A percentile compares a stretch with the other conserved stretches of the same genome.
phyloP scores from a whole-genome alignment of 2,113 vertebrate genomes.

The Megaptera novaeangliae region DNA sequence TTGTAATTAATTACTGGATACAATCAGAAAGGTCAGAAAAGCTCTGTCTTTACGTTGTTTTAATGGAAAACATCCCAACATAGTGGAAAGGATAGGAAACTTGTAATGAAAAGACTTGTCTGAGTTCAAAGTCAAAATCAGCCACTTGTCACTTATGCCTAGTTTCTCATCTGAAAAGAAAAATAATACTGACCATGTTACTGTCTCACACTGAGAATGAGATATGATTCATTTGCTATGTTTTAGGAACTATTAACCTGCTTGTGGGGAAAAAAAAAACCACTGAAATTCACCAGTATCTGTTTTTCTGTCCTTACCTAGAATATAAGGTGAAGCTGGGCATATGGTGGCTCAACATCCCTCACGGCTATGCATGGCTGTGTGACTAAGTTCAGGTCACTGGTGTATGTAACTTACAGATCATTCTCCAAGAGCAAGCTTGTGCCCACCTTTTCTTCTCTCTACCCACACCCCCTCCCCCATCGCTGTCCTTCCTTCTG shows the following conservation, averaged over 20 bases:
- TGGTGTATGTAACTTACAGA: not conserved
- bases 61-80: not conserved
- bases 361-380: not conserved
- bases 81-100: not conserved
- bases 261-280: not conserved
- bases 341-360: not conserved
- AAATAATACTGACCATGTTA: not conserved
- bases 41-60: not conserved
- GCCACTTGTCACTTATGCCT: not conserved
- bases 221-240: not conserved
- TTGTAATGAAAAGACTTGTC: not conserved
- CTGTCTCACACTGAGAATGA: not conserved
- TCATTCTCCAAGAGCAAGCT: not conserved
- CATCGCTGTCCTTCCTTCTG: not conserved
- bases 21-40: not conserved
- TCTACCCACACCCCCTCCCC: not conserved
- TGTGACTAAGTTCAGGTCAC: not conserved
- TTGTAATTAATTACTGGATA: not conserved
- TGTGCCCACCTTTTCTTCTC: not conserved
- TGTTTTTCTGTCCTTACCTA: not conserved
- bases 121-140: not conserved
- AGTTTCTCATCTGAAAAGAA: not conserved
- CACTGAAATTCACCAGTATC: not conserved
- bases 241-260: not conserved
- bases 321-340: not conserved